These are phyloP conservation scores for Liopterus haemorrhoidalis DNA, from an alignment of 2,888 invertebrate genomes.

Conservation along the genomic window DNA sequence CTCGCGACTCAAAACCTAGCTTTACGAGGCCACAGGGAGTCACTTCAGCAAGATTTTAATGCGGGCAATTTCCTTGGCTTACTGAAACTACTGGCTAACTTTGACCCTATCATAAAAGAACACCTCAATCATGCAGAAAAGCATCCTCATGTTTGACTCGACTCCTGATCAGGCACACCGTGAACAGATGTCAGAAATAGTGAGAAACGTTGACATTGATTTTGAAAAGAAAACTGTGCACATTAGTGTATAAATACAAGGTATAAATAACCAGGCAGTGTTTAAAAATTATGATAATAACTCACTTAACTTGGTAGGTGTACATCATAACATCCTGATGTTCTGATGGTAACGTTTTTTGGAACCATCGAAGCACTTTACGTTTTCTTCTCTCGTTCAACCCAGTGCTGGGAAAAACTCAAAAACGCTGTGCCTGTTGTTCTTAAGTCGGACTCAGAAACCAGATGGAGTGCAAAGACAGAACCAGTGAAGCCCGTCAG, in stretches of 20 bases:
- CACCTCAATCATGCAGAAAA: neutral
- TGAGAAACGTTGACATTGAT: slow-evolving; percentile 16
- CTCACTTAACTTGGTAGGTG: slow-evolving; percentile 14
- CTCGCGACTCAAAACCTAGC: slow-evolving; percentile 18
- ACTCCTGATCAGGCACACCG: slow-evolving; percentile 17
- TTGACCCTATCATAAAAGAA: slow-evolving; percentile 2
- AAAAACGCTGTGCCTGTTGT: slow-evolving; percentile 1
- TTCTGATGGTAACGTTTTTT: slow-evolving; percentile 15
- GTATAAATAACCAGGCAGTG: slow-evolving; percentile 11
- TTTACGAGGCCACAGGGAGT: slow-evolving; percentile 14
- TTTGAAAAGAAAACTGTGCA: slow-evolving; percentile 9
- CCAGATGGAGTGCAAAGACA: slow-evolving; percentile 8
- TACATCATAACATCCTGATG: slow-evolving; percentile 10
- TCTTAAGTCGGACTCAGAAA: slow-evolving; percentile 6
- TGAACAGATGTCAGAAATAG: slow-evolving; percentile 19
- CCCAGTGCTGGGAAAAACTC: slow-evolving; percentile 17
- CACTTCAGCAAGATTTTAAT: slow-evolving; percentile 7
- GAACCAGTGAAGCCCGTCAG: slow-evolving; percentile 11
- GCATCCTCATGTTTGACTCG: slow-evolving; percentile 12
- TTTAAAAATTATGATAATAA: slow-evolving; percentile 14
- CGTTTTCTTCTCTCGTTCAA: slow-evolving; percentile 18
- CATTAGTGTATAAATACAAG: slow-evolving; percentile 14
- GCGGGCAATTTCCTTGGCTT: slow-evolving; percentile 13
- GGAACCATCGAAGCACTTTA: slow-evolving; percentile 15
- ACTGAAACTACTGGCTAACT: slow-evolving; percentile 8